Conservation (phyloP, 2,888 invertebrate genomes). For the Uloborus plumipes region DNA sequence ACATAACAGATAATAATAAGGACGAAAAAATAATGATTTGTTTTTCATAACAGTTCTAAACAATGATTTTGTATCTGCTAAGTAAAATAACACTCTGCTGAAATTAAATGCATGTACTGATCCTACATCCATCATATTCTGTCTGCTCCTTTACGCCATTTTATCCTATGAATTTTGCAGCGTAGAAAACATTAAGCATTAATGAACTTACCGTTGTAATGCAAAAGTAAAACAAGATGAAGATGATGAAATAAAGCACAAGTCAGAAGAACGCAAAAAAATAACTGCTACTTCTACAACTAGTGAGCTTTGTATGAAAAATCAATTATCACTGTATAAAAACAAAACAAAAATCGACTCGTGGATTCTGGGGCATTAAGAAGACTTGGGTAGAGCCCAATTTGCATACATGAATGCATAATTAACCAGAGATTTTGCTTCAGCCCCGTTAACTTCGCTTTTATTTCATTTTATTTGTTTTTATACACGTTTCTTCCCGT, state of each 20-base stretch:
- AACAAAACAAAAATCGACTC: conserved; percentile 34
- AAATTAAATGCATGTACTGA: too few species aligned
- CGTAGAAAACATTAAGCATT: conserved; percentile 43
- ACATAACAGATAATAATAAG: too few species aligned
- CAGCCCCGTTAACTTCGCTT: conserved; percentile 11
- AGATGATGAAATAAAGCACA: conserved; percentile 46
- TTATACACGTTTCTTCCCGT: conserved; percentile 6
- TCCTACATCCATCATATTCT: too few species aligned
- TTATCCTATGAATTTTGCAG: too few species aligned
- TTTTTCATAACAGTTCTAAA: too few species aligned
- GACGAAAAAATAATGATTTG: too few species aligned
- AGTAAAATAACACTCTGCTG: too few species aligned
- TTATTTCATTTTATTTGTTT: conserved; percentile 20
- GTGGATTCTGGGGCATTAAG: conserved; percentile 21
- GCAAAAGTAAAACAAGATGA: conserved; percentile 34
- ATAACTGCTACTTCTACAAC: conserved; percentile 25
- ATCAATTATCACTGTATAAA: conserved; percentile 61
- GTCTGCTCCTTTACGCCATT: too few species aligned
- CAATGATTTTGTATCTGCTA: too few species aligned
- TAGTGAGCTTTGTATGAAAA: conserved; percentile 58
- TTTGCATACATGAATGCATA: conserved; percentile 64
- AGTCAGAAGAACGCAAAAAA: conserved; percentile 44
- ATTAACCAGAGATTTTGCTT: conserved; percentile 43
- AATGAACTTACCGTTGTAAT: conserved; percentile 25
- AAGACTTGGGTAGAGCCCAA: conserved; percentile 30